Evolutionary conservation across 2,113 vertebrate genomes (phyloP).

Genomic region (Nyctibius bracteatus): DNA sequence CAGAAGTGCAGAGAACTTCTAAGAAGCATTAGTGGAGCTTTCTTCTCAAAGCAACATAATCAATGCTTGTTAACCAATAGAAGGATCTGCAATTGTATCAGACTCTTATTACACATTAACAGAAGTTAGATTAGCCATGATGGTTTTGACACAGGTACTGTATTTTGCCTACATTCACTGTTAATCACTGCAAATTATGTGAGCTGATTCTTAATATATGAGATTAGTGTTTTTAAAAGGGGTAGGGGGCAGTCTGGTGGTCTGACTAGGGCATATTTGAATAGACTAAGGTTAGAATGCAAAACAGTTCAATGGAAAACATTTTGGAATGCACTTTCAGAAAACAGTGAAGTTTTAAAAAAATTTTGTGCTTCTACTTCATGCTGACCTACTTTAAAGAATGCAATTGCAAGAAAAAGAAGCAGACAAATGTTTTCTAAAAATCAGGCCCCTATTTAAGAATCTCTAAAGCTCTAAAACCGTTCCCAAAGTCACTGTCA

Average conservation of each 20-base stretch:
- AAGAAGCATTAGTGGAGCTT: neutral
- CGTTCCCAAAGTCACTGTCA: neutral
- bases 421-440: neutral
- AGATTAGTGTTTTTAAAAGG: neutral
- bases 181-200: neutral
- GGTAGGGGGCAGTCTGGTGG: accelerated
- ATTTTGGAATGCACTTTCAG: neutral
- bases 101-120: neutral
- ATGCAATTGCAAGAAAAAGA: neutral
- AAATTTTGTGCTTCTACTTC: accelerated
- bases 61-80: neutral
- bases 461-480: neutral
- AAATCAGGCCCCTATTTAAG: neutral
- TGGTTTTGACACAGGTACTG: neutral
- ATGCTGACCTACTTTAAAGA: neutral
- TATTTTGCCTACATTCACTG: neutral
- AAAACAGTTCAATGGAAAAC: neutral
- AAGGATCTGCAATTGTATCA: neutral
- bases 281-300: neutral
- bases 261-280: neutral
- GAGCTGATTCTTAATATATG: neutral
- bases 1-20: neutral
- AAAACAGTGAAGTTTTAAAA: neutral
- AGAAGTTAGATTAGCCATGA: neutral
- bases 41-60: neutral